Conservation (phyloP, 2,113 vertebrate genomes). For the Ia io region DNA sequence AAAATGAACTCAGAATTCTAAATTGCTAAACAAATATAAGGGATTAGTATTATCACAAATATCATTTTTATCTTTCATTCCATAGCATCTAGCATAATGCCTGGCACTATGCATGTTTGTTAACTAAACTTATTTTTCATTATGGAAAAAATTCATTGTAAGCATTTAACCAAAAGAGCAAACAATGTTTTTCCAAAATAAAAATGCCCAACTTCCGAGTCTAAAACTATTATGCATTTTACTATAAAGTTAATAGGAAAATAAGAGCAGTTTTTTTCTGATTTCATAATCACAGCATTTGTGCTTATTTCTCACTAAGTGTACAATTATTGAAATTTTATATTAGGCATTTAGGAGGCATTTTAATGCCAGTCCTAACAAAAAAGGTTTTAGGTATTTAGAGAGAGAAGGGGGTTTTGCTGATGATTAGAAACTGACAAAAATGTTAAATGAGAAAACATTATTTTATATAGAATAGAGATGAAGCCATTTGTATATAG, state of each 20-base stretch:
- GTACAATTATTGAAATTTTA: background rate
- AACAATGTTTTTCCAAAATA: background rate
- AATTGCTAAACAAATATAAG: background rate
- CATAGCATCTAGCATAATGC: background rate
- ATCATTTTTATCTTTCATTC: background rate
- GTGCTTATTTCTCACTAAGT: background rate
- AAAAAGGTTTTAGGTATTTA: background rate
- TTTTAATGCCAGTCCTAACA: background rate
- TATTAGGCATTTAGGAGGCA: background rate
- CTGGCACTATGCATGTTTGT: background rate
- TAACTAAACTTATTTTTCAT: background rate
- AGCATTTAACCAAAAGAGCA: background rate
- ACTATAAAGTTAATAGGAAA: conserved; percentile 1
- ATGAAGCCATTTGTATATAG: background rate
- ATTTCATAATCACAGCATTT: background rate
- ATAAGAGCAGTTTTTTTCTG: background rate
- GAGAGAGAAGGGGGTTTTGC: background rate
- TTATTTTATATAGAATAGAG: conserved; percentile 63
- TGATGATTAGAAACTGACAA: background rate
- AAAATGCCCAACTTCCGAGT: conserved; percentile 8
- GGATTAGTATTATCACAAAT: background rate
- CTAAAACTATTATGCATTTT: background rate
- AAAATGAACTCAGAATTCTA: background rate
- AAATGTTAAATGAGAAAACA: conserved; percentile 51
- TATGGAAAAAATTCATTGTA: background rate